A percentile compares a stretch with the other conserved stretches of the same genome.
phyloP scores from a whole-genome alignment of 2,797 vertebrate species.

The Fistularia commersonii region DNA sequence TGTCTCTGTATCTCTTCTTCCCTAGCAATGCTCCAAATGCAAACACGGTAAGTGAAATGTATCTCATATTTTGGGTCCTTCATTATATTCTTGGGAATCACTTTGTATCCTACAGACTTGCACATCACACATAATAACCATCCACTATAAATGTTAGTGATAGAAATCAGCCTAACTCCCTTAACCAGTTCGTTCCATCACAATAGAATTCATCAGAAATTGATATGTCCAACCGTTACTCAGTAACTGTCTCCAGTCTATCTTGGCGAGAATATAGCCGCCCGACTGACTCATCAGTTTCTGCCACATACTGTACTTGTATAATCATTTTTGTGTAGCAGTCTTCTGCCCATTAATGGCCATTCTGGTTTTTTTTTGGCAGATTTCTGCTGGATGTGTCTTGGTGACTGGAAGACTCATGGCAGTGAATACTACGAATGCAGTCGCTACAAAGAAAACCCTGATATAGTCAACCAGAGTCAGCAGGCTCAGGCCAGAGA shows the following conservation, averaged over 20 bases:
- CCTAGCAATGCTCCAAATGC: conserved; percentile 99
- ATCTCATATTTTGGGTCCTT: background rate
- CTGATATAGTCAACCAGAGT: conserved; percentile 99
- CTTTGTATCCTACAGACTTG: background rate
- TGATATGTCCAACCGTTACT: too few species aligned
- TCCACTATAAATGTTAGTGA: too few species aligned
- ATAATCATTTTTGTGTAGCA: background rate
- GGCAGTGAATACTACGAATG: conserved; percentile 99
- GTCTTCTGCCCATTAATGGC: background rate
- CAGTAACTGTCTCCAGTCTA: too few species aligned
- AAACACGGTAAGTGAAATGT: conserved; percentile 96
- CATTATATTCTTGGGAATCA: background rate
- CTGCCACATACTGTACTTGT: too few species aligned
- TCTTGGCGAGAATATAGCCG: conserved; percentile 2
- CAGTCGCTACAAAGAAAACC: conserved; percentile 99
- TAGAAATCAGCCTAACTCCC: too few species aligned
- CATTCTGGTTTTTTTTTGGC: conserved; percentile 21
- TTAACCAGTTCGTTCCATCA: too few species aligned
- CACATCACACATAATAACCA: too few species aligned
- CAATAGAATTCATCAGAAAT: too few species aligned
- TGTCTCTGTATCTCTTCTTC: too few species aligned
- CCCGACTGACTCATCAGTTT: too few species aligned
- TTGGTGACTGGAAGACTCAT: conserved; percentile 99
- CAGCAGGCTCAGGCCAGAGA: conserved; percentile 99
- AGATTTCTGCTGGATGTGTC: conserved; percentile 99